These are phyloP conservation scores for Cygnus olor DNA, from an alignment of 2,797 vertebrate species.

Conservation along the genomic window DNA sequence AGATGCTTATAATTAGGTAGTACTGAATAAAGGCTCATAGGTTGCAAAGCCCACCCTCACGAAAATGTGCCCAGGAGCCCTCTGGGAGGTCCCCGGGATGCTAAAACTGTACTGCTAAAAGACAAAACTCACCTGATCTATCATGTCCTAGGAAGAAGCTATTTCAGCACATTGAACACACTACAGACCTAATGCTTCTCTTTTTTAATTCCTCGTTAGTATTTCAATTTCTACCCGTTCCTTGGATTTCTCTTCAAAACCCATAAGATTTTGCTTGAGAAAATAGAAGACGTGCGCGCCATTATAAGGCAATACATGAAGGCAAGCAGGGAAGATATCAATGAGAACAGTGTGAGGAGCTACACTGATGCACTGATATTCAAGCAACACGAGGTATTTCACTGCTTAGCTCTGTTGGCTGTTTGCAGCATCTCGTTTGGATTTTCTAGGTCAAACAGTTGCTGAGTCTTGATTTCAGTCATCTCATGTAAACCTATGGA, in stretches of 20 bases:
- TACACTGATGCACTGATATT: constrained; percentile 75
- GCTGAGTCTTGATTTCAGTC: background rate
- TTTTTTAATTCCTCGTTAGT: constrained; percentile 38
- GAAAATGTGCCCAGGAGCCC: background rate
- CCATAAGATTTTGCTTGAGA: constrained; percentile 74
- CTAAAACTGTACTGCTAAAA: background rate
- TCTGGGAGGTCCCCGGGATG: background rate
- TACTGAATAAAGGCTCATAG: background rate
- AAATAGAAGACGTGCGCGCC: constrained; percentile 71
- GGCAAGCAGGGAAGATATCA: background rate
- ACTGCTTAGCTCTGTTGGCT: background rate
- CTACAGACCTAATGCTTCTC: background rate
- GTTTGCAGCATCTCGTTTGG: background rate
- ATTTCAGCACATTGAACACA: background rate
- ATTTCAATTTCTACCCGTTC: constrained; percentile 78
- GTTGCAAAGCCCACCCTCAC: background rate
- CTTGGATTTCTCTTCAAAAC: constrained; percentile 76
- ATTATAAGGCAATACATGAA: constrained; percentile 73
- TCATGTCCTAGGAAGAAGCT: background rate
- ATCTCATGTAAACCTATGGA: background rate
- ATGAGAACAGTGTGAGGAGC: constrained; percentile 44
- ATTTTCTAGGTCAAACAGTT: background rate
- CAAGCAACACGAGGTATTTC: constrained; percentile 75
- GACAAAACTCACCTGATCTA: background rate
- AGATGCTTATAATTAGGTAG: background rate